Percentiles rank a stretch among this genome's conserved stretches.
phyloP scores from a whole-genome alignment of 1,140 invertebrate species.

The Ceratitis capitata region DNA sequence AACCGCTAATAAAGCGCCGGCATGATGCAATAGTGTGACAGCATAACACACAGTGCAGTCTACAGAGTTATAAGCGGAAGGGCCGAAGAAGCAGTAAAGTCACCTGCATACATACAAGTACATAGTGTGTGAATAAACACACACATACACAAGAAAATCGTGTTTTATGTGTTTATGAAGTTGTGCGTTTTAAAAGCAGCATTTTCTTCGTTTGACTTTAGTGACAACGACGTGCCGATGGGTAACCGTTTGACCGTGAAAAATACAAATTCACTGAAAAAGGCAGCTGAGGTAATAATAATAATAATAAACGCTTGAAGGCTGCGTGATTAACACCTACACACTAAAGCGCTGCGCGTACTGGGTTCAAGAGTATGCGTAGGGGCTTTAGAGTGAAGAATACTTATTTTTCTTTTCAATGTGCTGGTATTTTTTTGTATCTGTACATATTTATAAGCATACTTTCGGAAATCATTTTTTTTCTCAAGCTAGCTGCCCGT shows the following conservation, averaged over 20 bases:
- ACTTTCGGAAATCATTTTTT: neutral
- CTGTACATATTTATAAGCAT: neutral
- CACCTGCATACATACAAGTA: neutral
- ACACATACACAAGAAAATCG: neutral
- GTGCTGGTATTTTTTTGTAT: neutral
- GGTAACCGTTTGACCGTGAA: constrained; percentile 32
- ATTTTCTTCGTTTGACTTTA: neutral
- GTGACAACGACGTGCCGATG: neutral
- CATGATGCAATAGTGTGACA: neutral
- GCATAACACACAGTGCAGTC: neutral
- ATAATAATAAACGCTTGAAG: neutral
- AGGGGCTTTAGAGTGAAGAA: neutral
- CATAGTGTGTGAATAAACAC: neutral
- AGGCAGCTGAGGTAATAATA: neutral
- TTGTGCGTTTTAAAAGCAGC: neutral
- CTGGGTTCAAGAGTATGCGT: neutral
- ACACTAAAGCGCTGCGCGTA: neutral
- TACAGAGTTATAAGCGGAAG: neutral
- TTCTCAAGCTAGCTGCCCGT: too few relatives aligned
- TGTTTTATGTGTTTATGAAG: neutral
- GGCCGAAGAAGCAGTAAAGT: neutral
- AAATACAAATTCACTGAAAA: constrained; percentile 8
- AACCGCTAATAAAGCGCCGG: neutral
- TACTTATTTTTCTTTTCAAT: neutral
- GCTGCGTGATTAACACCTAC: constrained; percentile 2